These are phyloP conservation scores for Dinocampus coccinellae DNA, from an alignment of 2,888 invertebrate genomes.

Conservation along the genomic window DNA sequence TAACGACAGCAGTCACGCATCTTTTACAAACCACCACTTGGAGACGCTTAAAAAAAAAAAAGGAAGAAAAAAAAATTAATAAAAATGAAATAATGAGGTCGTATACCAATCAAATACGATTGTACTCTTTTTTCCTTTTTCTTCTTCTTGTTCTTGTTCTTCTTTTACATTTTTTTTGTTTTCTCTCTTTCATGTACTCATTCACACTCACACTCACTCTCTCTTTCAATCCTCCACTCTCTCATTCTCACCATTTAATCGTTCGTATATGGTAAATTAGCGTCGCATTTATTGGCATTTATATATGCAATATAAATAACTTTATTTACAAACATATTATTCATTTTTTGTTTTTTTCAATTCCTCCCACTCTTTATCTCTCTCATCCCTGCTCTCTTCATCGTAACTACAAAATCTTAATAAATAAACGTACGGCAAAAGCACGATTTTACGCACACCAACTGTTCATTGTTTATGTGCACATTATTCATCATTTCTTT, in stretches of 20 bases:
- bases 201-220: too few species aligned
- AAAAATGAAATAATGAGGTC: constrained; percentile 3
- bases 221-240: not conserved
- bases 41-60: not conserved
- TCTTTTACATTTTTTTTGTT: constrained; percentile 4
- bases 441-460: constrained; percentile 6
- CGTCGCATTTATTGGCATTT: constrained; percentile 29
- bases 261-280: constrained; percentile 20
- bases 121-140: not conserved
- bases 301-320: constrained; percentile 27
- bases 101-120: constrained; percentile 14
- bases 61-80: not conserved
- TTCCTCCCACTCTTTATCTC: not conserved
- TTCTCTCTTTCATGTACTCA: too few species aligned
- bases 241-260: not conserved
- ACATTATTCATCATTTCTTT: not conserved
- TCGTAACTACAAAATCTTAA: constrained; percentile 28
- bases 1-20: constrained; percentile 25
- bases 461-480: not conserved
- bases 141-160: too few species aligned
- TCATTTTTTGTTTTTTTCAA: not conserved
- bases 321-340: constrained; percentile 30
- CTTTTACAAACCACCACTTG: constrained; percentile 5
- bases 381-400: too few species aligned
- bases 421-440: constrained; percentile 22